These are phyloP conservation scores for Manacus vitellinus DNA, from an alignment of 2,113 vertebrate species.

Conservation along the genomic window DNA sequence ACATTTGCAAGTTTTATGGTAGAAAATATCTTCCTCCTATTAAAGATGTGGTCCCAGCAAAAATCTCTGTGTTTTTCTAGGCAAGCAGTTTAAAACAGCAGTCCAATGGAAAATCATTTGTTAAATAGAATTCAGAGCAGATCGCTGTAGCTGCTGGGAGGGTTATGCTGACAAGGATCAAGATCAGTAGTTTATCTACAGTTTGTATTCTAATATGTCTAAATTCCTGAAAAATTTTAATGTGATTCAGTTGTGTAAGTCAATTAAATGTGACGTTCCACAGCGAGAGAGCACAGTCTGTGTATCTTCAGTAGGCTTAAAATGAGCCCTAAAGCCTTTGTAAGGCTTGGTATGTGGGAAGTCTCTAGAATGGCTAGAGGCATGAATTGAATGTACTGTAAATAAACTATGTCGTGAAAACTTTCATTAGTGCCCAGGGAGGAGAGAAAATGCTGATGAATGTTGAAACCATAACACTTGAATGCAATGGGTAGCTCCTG, in stretches of 20 bases:
- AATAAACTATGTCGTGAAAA: constrained; percentile 30
- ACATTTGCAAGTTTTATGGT: background rate
- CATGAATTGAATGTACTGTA: background rate
- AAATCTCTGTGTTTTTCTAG: background rate
- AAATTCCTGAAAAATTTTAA: constrained; percentile 21
- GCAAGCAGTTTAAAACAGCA: background rate
- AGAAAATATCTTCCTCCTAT: background rate
- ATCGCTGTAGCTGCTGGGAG: background rate
- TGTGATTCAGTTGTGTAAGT: background rate
- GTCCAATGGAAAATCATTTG: background rate
- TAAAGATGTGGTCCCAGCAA: background rate
- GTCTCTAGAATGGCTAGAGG: background rate
- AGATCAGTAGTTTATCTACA: background rate
- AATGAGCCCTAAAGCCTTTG: background rate
- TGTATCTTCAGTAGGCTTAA: background rate
- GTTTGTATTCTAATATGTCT: constrained; percentile 33
- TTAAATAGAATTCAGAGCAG: background rate
- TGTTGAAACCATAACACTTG: background rate
- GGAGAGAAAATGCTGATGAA: background rate
- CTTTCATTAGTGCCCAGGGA: background rate
- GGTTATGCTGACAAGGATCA: background rate
- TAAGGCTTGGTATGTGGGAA: background rate
- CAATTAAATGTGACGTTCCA: background rate
- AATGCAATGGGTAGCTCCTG: background rate
- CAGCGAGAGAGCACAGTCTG: background rate